phyloP scores from a whole-genome alignment of 2,888 invertebrate species.

The Cephus nigrinus region DNA sequence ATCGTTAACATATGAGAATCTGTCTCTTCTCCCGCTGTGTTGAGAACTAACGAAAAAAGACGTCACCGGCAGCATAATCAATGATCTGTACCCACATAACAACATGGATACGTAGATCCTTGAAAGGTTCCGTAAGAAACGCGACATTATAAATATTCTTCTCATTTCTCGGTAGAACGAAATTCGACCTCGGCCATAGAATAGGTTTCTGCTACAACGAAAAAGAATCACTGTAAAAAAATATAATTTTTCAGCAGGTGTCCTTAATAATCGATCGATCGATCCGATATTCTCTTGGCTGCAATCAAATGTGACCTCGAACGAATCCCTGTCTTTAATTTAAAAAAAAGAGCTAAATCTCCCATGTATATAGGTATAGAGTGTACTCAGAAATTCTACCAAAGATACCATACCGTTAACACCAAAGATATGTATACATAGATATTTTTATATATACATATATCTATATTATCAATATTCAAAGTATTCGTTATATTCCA shows the following conservation, averaged over 20 bases:
- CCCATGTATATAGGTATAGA: not conserved
- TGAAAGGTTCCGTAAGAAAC: not conserved
- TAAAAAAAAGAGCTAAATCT: not conserved
- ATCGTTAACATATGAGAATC: not conserved
- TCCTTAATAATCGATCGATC: not conserved
- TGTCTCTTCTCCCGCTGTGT: not conserved
- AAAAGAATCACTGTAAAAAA: not conserved
- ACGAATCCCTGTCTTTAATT: not conserved
- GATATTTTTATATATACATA: no score
- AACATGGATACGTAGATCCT: not conserved
- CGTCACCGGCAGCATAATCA: not conserved
- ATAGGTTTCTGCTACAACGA: not conserved
- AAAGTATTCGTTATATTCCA: not conserved
- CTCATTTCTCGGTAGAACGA: not conserved
- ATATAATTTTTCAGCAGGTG: not conserved
- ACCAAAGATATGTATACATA: no score
- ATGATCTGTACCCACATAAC: not conserved
- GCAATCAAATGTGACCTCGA: not conserved
- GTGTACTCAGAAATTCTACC: not conserved
- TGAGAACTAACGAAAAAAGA: not conserved
- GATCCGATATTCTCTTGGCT: not conserved
- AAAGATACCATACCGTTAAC: not conserved
- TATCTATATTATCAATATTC: not conserved
- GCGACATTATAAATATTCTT: not conserved
- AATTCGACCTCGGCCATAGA: not conserved